Conservation (phyloP, 2,888 invertebrate genomes). For the Crossocerus cetratus region DNA sequence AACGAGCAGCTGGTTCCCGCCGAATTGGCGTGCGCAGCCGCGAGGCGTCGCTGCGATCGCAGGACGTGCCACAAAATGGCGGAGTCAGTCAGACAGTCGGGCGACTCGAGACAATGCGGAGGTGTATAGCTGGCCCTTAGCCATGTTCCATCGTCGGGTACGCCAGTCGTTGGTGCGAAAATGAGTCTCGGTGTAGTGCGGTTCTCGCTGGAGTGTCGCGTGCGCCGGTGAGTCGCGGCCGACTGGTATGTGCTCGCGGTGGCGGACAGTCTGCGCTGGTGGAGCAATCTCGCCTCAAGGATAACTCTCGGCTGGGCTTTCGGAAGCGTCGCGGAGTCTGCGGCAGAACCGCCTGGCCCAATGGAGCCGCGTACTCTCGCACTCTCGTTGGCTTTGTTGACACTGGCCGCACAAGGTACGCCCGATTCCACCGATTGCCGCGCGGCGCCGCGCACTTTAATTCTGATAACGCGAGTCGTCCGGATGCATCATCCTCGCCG, state of each 20-base stretch:
- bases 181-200: conserved; percentile 49
- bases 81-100: conserved; percentile 48
- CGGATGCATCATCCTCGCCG: neutral
- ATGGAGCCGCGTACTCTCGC: conserved; percentile 63
- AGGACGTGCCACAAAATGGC: conserved; percentile 46
- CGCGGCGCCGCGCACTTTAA: neutral
- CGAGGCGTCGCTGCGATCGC: conserved; percentile 15
- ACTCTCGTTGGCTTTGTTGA: conserved; percentile 62
- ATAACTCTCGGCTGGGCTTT: conserved; percentile 37
- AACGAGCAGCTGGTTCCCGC: conserved; percentile 33
- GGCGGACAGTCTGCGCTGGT: conserved; percentile 53
- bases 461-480: neutral
- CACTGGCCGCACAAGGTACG: conserved; percentile 60
- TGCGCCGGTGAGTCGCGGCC: conserved; percentile 39
- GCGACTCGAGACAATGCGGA: conserved; percentile 63
- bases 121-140: conserved; percentile 53
- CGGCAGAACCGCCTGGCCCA: conserved; percentile 58
- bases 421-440: neutral
- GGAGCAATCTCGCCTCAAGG: conserved; percentile 46
- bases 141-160: conserved; percentile 46
- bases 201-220: conserved; percentile 42
- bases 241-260: conserved; percentile 52
- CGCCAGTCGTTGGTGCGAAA: conserved; percentile 41
- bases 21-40: conserved; percentile 1
- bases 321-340: conserved; percentile 60